Percentiles rank a stretch among this genome's conserved stretches.
phyloP scores from a whole-genome alignment of 2,888 invertebrate species.

The Pterostichus madidus region DNA sequence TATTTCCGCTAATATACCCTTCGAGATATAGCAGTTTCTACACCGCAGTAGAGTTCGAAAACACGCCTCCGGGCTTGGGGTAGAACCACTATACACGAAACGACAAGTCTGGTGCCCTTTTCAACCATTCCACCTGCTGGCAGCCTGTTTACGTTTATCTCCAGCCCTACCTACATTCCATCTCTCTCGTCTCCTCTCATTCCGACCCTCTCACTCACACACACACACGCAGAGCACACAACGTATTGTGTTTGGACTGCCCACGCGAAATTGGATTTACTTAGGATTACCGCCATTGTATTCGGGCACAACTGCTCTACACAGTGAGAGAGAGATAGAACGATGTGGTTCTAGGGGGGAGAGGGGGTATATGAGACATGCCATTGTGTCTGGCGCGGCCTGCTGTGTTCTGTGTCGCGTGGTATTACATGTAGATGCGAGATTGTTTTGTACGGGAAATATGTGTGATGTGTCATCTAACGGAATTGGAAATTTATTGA shows the following conservation, averaged over 20 bases:
- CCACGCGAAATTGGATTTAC: slow-evolving; percentile 54
- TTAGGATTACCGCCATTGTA: slow-evolving; percentile 49
- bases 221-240: background rate
- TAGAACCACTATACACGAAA: too few species aligned
- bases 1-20: too few species aligned
- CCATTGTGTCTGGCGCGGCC: slow-evolving; percentile 20
- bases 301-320: slow-evolving; percentile 37
- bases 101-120: slow-evolving; percentile 9
- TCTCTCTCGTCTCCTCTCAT: background rate
- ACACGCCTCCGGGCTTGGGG: too few species aligned
- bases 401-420: background rate
- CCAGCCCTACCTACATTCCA: background rate
- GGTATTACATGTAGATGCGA: background rate
- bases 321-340: slow-evolving; percentile 17
- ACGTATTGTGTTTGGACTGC: slow-evolving; percentile 39
- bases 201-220: slow-evolving; percentile 3
- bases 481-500: background rate
- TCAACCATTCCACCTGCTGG: slow-evolving; percentile 6
- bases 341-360: background rate
- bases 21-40: too few species aligned
- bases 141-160: slow-evolving; percentile 23
- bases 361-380: background rate
- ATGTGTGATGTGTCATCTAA: slow-evolving; percentile 14
- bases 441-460: slow-evolving; percentile 4
- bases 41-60: too few species aligned